Base-by-base conservation (phyloP, 2,888 invertebrate genomes). In the Gerris lacustris region DNA sequence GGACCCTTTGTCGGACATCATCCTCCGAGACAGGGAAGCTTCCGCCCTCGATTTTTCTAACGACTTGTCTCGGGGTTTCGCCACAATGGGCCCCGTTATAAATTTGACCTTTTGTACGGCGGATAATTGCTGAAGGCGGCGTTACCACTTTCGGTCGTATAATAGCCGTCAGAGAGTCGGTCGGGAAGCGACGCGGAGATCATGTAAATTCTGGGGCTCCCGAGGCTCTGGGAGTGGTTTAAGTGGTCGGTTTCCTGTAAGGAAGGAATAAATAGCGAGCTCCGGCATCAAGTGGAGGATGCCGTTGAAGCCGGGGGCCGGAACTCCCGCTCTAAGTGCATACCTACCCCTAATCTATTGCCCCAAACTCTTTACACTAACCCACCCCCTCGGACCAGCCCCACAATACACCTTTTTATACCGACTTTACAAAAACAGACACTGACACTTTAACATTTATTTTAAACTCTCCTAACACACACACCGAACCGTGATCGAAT, bases 191-290 rank as follows among this genome's bases (percentile, higher is more conserved):
- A 55, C 55, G 15, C 9, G 11, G 55, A 55, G 55, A 55, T 55
- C 55, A 55, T 55, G 55, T 55, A 55, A 55, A 55, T 55, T 55
- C 55, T 55, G 15, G 55, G 55, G 55, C 31, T 31, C 31, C 31
- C 31, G 15, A 55, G 71, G 71, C 66, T 63, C 69, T 55, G 70
- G 66, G 70, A 67, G 67, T 44, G 72, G 71, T 73, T 72, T 73
- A 73, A 73, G 73, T 73, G 73, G 73, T 69, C 72, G 73, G 72
- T 73, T 73, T 73, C 73, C 73, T 73, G 73, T 72, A 72, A 73
- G 73, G 73, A 73, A 73, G 73, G 73, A 73, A 73, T 73, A 73
- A 73, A 73, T 73, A 73, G 73, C 72, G 73, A 67, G 72, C 70
- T 70, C 70, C 70, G 72, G 70, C 72, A 72, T 72, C 70, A 72